Evolutionary conservation across 2,113 vertebrate genomes (phyloP), one percentile per base, ranked within the genome.

Genomic region (Galeopterus variegatus): DNA sequence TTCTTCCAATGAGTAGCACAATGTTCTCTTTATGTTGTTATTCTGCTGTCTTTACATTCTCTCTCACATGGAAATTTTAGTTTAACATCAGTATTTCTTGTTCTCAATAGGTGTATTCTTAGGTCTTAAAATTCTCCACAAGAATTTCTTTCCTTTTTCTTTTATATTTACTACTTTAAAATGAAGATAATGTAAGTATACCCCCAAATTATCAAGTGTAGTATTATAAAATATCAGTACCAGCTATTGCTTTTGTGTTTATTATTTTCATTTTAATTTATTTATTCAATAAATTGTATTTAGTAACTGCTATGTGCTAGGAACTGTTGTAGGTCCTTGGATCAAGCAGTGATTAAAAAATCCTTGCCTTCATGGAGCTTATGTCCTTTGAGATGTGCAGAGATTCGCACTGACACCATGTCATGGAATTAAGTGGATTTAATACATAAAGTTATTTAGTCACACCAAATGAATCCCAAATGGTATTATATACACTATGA

Each of bases 151-250:
- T 36, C 1, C 4, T 86, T 33, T 95, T 77, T 26, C 4, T 82
- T 80, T 60, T 54, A 73, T 45, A 54, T 80, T n/a, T 93, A 24
- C 48, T 97, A 28, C 41, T 90, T 82, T 83, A 87, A 90, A 88
- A 84, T 33, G 33, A 88, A 19, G 11, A 64, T 21, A 58, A 45
- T 76, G 11, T 52, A 81, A 17, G 8, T 45, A 8, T 36, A 67
- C 7, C 6, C 6, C 15, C 41, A 84, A 58, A 75, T 64, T 76
- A 75, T 45, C 11, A 85, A 85, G 7, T 13, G 3, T 77, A 21
- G 18, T 82, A 31, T 79, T 80, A 62, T 60, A 60, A 72, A 83
- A 75, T 90, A 28, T 23, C 48, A 83, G 4, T 54, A 31, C 58
- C 33, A 72, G 50, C 14, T 11, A 1, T 85, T 75, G 23, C 10